Evolutionary conservation across 2,797 vertebrate species (phyloP), one percentile per base, ranked within the genome.

Genomic region (Sebastiscus albofasciatus): DNA sequence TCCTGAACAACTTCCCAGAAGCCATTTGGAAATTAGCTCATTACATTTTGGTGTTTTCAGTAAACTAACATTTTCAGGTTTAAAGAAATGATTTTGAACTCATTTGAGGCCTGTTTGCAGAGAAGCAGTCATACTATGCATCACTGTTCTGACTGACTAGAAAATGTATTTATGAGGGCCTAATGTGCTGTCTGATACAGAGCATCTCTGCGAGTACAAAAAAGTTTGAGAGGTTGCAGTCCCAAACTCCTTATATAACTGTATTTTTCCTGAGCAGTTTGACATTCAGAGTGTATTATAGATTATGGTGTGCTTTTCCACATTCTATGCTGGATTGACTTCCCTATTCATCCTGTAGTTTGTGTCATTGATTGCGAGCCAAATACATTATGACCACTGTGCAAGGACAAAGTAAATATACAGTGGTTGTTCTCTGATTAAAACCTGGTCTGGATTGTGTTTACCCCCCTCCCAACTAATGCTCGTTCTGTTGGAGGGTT

Each of bases 311-410:
- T 68, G 60, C 60, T 64, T 64, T 81, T 36, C 67, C 31, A 46
- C 80, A 16, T 64, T 84, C 42, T 67, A 18, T 58, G 69, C 77
- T 70, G 67, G 78, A 90, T 78, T 81, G 58, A 80, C 55, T 72
- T 72, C 70, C 34, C 54, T 69, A 55, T 76, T 84, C 72, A 84
- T 81, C 71, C 77, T 78, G 58, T 13, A 79, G 77, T 89, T 87
- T 88, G 75, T 87, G 75, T 83, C 61, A 90, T 60, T 84, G 90
- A 92, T 91, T 84, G 77, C 52, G 31, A 85, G 72, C 71, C 67
- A 75, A 72, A 79, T 67, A 77, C 80, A 77, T 87, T 68, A 75
- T 77, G 67, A 78, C 54, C 31, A 61, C 64, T 72, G 64, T 75
- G 66, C n/a, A 31, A 62, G 54, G 72, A 86, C 60, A 62, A 75